Evolutionary conservation across 2,113 vertebrate species (phyloP), one percentile per base, ranked within the genome.

Genomic region (Sceloporus undulatus): DNA sequence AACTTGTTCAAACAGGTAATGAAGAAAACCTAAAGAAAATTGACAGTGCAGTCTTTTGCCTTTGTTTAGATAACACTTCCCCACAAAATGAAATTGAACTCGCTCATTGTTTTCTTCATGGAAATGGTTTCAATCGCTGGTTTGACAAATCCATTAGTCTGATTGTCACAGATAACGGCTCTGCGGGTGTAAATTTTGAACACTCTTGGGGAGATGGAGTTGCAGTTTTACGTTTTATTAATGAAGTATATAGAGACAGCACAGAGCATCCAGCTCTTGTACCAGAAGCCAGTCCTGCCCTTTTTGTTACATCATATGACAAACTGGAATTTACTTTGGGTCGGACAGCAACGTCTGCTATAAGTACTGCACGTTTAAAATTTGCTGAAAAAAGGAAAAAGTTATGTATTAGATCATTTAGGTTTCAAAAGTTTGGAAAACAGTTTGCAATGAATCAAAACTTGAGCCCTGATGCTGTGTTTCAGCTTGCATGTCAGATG

Each of bases 401-500:
- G 71, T 95, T 98, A 75, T 95, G 91, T 62, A 96, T 98, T 0
- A 96, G 93, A 16, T 95, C 96, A 34, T 93, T 97, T 91, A 95
- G 96, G 91, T 98, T 97, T 91, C 96, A 92, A 85, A 95, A 93
- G 71, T 97, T 97, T 1, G 98, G 98, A 18, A 98, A 98, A 89
- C 94, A 97, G 18, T 95, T 94, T 85, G 77, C 98, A 52, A 97
- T 97, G 93, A 96, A 96, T 89, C 95, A 95, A 84, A 97, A 96
- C 92, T 81, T 98, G 86, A 98, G 97, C 89, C 97, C 97, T 0
- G 98, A 98, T 86, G 97, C 97, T 13, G 66, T 98, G 1, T 95
- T 95, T 0, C 97, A 98, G 91, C 96, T 98, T 83, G 95, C 97
- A 8, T 97, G 97, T 84, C 98, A 98, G 38, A 97, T 98, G 96